These are phyloP conservation scores for Antheraea yamamai DNA, from an alignment of 2,888 invertebrate genomes.

Conservation along the genomic window DNA sequence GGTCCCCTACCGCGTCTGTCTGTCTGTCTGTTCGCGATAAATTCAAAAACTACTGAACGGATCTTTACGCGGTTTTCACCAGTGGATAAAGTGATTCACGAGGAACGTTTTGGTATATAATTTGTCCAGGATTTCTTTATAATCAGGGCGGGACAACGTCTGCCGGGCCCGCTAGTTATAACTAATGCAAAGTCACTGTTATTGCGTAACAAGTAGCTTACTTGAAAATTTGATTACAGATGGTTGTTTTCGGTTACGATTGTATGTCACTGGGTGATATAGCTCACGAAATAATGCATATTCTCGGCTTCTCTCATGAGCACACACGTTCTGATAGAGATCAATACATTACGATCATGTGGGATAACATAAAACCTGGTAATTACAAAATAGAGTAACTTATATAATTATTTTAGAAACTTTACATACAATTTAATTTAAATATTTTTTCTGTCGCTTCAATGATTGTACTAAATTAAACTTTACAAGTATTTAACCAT, in stretches of 20 bases:
- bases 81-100: too few relatives aligned
- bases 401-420: not conserved
- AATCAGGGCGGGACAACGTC: too few relatives aligned
- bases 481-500: too few relatives aligned
- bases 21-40: too few relatives aligned
- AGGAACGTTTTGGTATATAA: too few relatives aligned
- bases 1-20: too few relatives aligned
- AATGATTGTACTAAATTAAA: too few relatives aligned
- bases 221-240: conserved; percentile 41
- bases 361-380: conserved; percentile 87
- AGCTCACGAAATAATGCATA: conserved; percentile 90
- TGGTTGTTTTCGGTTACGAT: conserved; percentile 71
- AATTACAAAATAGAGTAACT: conserved; percentile 24
- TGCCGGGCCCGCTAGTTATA: too few relatives aligned
- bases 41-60: too few relatives aligned
- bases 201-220: not conserved
- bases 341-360: conserved; percentile 83
- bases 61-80: too few relatives aligned
- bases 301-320: conserved; percentile 89
- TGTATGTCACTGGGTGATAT: conserved; percentile 86
- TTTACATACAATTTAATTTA: not conserved
- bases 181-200: not conserved
- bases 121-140: too few relatives aligned
- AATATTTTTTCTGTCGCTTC: not conserved
- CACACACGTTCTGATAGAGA: conserved; percentile 89